Conservation (phyloP, 2,888 invertebrate species). For the Pristionchus fissidentatus region DNA sequence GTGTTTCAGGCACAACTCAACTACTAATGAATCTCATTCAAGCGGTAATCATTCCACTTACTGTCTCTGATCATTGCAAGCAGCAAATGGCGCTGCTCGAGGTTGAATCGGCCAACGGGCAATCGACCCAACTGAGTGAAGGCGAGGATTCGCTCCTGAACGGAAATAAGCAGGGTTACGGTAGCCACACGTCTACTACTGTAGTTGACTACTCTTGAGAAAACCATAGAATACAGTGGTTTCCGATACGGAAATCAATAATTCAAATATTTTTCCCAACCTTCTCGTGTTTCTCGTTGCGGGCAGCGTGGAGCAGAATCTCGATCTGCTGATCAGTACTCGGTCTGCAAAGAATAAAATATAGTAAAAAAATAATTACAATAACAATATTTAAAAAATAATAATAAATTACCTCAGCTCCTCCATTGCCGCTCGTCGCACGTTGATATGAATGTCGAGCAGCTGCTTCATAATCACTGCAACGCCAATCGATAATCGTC, state of each 20-base stretch:
- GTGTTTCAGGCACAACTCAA: too few relatives aligned
- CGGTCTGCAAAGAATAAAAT: slow-evolving; percentile 3
- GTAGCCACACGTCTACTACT: too few relatives aligned
- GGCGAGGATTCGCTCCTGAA: neutral
- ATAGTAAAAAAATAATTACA: neutral
- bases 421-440: slow-evolving; percentile 12
- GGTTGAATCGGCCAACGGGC: neutral
- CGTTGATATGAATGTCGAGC: slow-evolving; percentile 12
- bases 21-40: neutral
- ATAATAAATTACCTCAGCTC: neutral
- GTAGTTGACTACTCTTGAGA: too few relatives aligned
- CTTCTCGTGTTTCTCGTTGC: slow-evolving; percentile 23
- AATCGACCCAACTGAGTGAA: slow-evolving; percentile 18
- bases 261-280: neutral
- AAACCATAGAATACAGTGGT: too few relatives aligned
- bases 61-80: neutral
- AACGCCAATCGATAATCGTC: neutral
- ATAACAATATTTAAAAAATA: neutral
- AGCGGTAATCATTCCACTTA: neutral
- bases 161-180: neutral
- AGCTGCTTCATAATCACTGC: slow-evolving; percentile 18
- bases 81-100: neutral
- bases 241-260: neutral
- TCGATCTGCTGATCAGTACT: slow-evolving; percentile 7
- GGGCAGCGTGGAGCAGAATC: neutral